These are phyloP conservation scores for Selenia dentaria DNA, from an alignment of 2,888 invertebrate species.

Conservation along the genomic window DNA sequence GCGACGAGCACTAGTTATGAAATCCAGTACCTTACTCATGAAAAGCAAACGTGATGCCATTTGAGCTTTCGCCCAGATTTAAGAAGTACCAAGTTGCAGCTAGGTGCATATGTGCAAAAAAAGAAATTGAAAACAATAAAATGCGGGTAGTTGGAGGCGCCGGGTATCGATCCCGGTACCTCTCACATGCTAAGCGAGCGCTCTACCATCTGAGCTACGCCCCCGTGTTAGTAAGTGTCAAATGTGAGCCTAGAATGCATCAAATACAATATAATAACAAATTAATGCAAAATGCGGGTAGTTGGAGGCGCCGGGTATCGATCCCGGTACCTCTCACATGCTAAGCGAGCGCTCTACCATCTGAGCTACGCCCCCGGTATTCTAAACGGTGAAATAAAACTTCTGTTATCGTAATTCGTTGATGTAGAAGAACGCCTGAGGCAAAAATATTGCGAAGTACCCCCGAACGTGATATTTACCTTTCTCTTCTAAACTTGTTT, in stretches of 20 bases:
- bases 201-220: constrained; percentile 85
- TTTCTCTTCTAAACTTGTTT: too few species aligned
- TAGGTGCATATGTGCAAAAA: too few species aligned
- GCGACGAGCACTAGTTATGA: constrained; percentile 85
- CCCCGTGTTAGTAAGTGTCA: constrained; percentile 60
- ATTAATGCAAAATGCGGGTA: constrained; percentile 1
- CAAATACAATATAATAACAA: too few species aligned
- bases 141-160: constrained; percentile 66
- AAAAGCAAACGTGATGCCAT: constrained; percentile 63
- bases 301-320: constrained; percentile 57
- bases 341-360: constrained; percentile 86
- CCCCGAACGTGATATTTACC: too few species aligned
- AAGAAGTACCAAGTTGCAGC: too few species aligned
- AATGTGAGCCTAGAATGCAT: too few species aligned
- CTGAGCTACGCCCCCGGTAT: constrained; percentile 47
- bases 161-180: constrained; percentile 85
- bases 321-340: constrained; percentile 83
- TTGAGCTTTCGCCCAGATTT: constrained; percentile 85
- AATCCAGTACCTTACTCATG: constrained; percentile 84
- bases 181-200: constrained; percentile 85
- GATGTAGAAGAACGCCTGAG: too few species aligned
- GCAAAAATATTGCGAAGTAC: too few species aligned
- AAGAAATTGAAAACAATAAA: too few species aligned
- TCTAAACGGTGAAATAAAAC: background rate
- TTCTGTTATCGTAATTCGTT: too few species aligned